Evolutionary conservation across 2,888 invertebrate species (phyloP).

Genomic region (Galeruca laticollis): DNA sequence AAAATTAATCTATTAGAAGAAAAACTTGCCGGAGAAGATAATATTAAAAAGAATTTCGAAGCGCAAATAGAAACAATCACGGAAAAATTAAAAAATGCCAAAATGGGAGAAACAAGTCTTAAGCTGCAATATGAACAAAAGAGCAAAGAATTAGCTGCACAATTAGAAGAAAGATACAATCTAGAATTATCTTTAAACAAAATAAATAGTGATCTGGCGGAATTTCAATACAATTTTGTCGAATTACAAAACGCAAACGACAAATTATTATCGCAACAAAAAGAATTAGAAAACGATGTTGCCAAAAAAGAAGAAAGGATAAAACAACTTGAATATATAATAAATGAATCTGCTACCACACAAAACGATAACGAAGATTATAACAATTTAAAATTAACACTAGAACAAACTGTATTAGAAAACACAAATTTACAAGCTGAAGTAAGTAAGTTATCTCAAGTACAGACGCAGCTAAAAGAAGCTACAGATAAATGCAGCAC

Average conservation of each 20-base stretch:
- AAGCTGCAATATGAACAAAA: constrained; percentile 61
- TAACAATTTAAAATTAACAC: constrained; percentile 28
- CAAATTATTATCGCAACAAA: constrained; percentile 30
- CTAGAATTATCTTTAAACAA: constrained; percentile 51
- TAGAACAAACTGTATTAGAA: constrained; percentile 28
- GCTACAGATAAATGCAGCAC: constrained; percentile 50
- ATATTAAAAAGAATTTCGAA: constrained; percentile 53
- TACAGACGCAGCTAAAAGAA: constrained; percentile 45
- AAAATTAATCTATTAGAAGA: constrained; percentile 58
- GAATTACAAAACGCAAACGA: constrained; percentile 52
- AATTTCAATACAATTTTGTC: constrained; percentile 49
- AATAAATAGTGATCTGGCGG: constrained; percentile 38
- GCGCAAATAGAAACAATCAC: constrained; percentile 56
- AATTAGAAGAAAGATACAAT: constrained; percentile 51
- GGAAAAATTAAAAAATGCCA: constrained; percentile 63
- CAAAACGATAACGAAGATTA: constrained; percentile 40
- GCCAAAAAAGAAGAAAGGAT: constrained; percentile 40
- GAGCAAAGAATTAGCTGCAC: constrained; percentile 55
- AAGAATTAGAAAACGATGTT: constrained; percentile 39
- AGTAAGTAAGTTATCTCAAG: constrained; percentile 30
- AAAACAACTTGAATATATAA: constrained; percentile 35
- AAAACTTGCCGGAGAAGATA: constrained; percentile 55
- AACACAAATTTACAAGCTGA: constrained; percentile 37
- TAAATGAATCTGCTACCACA: too few species aligned
- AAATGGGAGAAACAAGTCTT: constrained; percentile 62